phyloP scores from a whole-genome alignment of 2,113 vertebrate species.

The Phaethon lepturus region DNA sequence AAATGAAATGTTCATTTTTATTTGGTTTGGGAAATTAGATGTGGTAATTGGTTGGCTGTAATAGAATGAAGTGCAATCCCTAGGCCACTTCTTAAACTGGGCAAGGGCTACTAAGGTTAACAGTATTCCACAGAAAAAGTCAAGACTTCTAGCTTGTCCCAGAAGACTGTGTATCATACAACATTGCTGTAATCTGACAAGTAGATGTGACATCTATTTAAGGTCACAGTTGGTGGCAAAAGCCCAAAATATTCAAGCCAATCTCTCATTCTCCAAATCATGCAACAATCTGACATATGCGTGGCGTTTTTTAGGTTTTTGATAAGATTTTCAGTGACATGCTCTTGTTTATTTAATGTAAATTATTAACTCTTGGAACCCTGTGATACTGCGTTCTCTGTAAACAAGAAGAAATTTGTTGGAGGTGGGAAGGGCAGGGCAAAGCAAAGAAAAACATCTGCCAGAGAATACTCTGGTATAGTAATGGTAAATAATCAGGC shows the following conservation, averaged over 20 bases:
- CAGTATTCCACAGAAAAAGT: background rate
- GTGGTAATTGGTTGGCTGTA: background rate
- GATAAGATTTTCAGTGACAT: slow-evolving; percentile 18
- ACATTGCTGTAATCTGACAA: background rate
- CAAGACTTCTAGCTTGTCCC: background rate
- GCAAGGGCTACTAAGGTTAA: background rate
- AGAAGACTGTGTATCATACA: background rate
- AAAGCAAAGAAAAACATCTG: background rate
- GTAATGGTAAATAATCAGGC: background rate
- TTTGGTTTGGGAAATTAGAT: background rate
- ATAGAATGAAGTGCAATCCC: background rate
- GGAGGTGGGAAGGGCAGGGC: background rate
- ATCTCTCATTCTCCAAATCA: background rate
- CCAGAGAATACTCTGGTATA: background rate
- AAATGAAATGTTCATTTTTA: background rate
- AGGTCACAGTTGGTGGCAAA: background rate
- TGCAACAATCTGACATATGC: background rate
- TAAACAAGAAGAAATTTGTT: background rate
- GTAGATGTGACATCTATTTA: background rate
- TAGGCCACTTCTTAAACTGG: background rate
- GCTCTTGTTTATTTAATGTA: background rate
- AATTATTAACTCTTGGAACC: slow-evolving; percentile 32
- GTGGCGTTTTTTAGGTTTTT: background rate
- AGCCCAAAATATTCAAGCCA: background rate
- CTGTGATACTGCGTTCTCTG: background rate